A percentile compares a stretch with the other conserved stretches of the same genome.
Conservation (phyloP, 2,888 invertebrate genomes). For the Pachliopta kotzebuea region DNA sequence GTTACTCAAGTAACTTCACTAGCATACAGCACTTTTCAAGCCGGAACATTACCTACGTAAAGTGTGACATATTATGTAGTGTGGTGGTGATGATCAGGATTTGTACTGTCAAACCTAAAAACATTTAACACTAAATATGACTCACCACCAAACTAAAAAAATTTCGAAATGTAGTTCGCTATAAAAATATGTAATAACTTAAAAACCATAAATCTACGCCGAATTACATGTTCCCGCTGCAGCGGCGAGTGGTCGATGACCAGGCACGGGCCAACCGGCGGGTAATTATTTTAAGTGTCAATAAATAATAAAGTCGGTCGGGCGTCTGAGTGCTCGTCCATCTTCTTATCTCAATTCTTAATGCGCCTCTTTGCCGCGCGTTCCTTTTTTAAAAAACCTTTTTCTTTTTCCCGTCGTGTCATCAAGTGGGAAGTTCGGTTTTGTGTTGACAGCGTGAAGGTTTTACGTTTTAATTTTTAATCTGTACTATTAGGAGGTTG, state of each 20-base stretch:
- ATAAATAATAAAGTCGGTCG: slow-evolving; percentile 78
- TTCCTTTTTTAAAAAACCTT: slow-evolving; percentile 62
- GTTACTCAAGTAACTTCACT: too few species aligned
- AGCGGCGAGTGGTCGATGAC: slow-evolving; percentile 12
- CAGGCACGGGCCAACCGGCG: slow-evolving; percentile 68
- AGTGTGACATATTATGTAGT: too few species aligned
- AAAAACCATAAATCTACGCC: slow-evolving; percentile 29
- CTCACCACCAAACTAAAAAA: too few species aligned
- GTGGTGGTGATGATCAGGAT: too few species aligned
- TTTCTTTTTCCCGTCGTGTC: slow-evolving; percentile 56
- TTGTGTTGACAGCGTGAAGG: slow-evolving; percentile 75
- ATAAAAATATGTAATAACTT: slow-evolving; percentile 2
- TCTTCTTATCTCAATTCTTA: slow-evolving; percentile 80
- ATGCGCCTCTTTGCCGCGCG: slow-evolving; percentile 77
- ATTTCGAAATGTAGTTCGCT: background rate
- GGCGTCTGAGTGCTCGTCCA: slow-evolving; percentile 76
- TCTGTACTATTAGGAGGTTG: slow-evolving; percentile 54
- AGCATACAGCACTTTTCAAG: too few species aligned
- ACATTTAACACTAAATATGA: too few species aligned
- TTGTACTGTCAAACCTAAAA: too few species aligned
- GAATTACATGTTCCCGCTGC: slow-evolving; percentile 1
- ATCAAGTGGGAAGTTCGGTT: slow-evolving; percentile 69
- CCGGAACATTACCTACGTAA: too few species aligned
- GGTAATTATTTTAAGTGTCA: slow-evolving; percentile 80
- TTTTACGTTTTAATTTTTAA: slow-evolving; percentile 77